phyloP scores from a whole-genome alignment of 1,140 invertebrate species.

The Schlechtendalia chinensis region DNA sequence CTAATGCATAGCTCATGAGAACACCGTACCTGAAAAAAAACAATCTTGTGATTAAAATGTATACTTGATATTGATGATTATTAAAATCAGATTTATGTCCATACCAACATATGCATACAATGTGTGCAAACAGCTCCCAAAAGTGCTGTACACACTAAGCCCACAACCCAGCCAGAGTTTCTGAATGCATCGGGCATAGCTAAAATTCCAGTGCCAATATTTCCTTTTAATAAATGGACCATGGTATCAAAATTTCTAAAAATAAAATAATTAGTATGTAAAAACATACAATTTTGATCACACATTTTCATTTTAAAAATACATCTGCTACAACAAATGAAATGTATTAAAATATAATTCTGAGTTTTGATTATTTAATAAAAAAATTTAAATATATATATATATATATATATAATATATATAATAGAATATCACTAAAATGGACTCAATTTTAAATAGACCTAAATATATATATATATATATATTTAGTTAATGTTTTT shows the following conservation, averaged over 20 bases:
- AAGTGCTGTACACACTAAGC: constrained; percentile 68
- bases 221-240: constrained; percentile 77
- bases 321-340: too few species aligned
- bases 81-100: constrained; percentile 50
- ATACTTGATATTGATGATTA: not conserved
- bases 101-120: constrained; percentile 82
- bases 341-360: not conserved
- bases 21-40: constrained; percentile 59
- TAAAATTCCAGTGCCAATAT: constrained; percentile 80
- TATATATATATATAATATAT: too few species aligned
- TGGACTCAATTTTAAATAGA: too few species aligned
- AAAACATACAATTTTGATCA: not conserved
- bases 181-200: constrained; percentile 82
- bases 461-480: not conserved
- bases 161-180: constrained; percentile 75
- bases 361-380: not conserved
- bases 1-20: constrained; percentile 69
- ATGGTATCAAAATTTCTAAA: constrained; percentile 73
- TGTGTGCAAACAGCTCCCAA: constrained; percentile 80
- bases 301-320: too few species aligned
- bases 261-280: not conserved
- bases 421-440: not conserved
- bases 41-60: not conserved
- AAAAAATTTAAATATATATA: not conserved
- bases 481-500: constrained; percentile 2